Evolutionary conservation across 2,113 vertebrate genomes (phyloP).

Genomic region (Esox niger): DNA sequence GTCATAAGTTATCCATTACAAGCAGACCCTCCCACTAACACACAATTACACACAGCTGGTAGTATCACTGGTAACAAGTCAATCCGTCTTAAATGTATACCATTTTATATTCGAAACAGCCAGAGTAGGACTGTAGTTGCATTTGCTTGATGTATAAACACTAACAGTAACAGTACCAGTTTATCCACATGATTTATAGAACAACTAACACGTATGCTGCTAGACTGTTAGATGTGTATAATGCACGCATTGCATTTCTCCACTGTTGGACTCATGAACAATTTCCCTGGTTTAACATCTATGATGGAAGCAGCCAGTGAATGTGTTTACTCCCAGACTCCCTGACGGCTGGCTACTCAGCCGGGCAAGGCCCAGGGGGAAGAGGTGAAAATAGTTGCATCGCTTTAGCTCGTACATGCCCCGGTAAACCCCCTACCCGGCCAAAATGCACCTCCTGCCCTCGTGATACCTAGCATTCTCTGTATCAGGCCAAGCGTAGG

Average conservation of each 20-base stretch:
- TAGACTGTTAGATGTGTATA: background rate
- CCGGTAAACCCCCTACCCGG: background rate
- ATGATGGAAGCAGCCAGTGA: background rate
- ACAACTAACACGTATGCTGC: background rate
- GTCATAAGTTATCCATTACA: no score
- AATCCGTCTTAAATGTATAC: no score
- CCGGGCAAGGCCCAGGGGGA: conserved; percentile 8
- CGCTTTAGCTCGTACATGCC: background rate
- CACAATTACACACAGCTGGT: no score
- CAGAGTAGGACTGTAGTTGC: no score
- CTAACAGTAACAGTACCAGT: no score
- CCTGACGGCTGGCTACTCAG: conserved; percentile 3
- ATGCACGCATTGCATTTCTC: background rate
- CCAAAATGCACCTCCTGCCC: background rate
- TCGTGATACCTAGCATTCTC: background rate
- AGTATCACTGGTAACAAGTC: no score
- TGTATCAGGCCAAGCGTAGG: no score
- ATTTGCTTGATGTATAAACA: no score
- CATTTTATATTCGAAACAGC: no score
- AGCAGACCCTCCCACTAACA: no score
- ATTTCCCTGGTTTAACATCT: background rate
- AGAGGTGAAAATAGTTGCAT: conserved; percentile 7
- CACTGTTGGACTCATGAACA: background rate
- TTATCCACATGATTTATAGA: no score
- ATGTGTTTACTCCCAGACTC: conserved; percentile 8